Conservation (phyloP, 1,140 invertebrate species). For the Drosophila varians region DNA sequence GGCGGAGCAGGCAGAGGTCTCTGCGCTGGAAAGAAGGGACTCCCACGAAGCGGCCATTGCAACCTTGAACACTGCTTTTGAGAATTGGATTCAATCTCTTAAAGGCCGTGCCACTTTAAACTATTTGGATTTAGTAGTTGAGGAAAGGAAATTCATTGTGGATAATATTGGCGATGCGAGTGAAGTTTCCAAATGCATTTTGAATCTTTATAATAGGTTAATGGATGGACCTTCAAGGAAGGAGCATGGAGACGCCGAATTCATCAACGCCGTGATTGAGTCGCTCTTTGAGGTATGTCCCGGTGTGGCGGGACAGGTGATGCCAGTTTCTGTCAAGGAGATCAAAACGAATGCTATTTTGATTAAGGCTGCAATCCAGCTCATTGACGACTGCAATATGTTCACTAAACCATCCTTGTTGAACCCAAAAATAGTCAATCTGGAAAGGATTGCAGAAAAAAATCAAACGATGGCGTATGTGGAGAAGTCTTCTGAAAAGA, state of each 20-base stretch:
- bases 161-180: constrained; percentile 39
- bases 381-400: constrained; percentile 58
- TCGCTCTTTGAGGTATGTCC: constrained; percentile 40
- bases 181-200: constrained; percentile 52
- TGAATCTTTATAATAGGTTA: constrained; percentile 41
- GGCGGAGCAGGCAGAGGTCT: too few species aligned
- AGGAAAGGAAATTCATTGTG: constrained; percentile 34
- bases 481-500: constrained; percentile 63
- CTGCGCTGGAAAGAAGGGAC: too few species aligned
- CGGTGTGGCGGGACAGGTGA: constrained; percentile 27
- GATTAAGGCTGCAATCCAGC: constrained; percentile 47
- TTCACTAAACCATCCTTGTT: constrained; percentile 56
- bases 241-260: constrained; percentile 3
- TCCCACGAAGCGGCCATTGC: background rate
- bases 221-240: constrained; percentile 33
- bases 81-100: background rate
- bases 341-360: constrained; percentile 55
- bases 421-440: constrained; percentile 47
- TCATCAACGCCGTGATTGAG: constrained; percentile 57
- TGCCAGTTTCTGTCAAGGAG: constrained; percentile 38
- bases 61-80: background rate
- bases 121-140: constrained; percentile 5
- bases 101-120: background rate
- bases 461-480: constrained; percentile 27
- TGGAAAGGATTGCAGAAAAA: constrained; percentile 51